Base-by-base conservation (phyloP, 2,113 vertebrate genomes). In the Trachemys scripta region DNA sequence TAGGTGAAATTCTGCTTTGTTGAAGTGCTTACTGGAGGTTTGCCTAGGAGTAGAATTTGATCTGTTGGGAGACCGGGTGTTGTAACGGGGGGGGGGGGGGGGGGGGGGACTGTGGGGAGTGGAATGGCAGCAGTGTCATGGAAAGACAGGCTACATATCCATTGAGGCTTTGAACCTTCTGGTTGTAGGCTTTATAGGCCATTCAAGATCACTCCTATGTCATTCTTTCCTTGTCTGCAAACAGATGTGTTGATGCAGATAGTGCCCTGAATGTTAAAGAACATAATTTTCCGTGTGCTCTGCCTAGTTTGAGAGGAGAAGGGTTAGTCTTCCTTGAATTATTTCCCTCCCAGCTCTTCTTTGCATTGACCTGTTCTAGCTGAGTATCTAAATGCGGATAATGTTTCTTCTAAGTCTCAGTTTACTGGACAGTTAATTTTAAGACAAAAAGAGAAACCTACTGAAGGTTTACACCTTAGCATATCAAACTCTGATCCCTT, bases 381-480 rank as follows among this genome's bases (percentile, higher is more conserved):
- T 91, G 90, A 94, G 7, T 4, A 76, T 90, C 96, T 82, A 3
- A n/a, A 35, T 87, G 76, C 29, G 89, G 80, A 3, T 1, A 72
- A 62, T 0, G 14, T 93, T 89, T 92, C 96, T 95, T 95, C 94
- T 4, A 16, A 85, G 80, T 88, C 82, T 82, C 83, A 1, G 56
- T 78, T 89, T 94, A 89, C 82, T 24, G 82, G 51, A 84, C 2
- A 20, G 87, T 49, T 94, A 88, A 84, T 87, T 95, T 93, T 92
- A 20, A 57, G 45, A 84, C 38, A 45, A 65, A 87, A 78, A 69
- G 82, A 42, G 56, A 56, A 79, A 80, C 87, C 76, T 10, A 72
- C 79, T 94, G 91, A 93, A 95, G 88, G 93, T 94, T 92, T 95
- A 92, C 95, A 96, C 92, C 93, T 95, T 89, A 79, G 87, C 80